These are phyloP conservation scores for Pampus argenteus DNA, from an alignment of 2,797 vertebrate genomes.

Conservation along the genomic window DNA sequence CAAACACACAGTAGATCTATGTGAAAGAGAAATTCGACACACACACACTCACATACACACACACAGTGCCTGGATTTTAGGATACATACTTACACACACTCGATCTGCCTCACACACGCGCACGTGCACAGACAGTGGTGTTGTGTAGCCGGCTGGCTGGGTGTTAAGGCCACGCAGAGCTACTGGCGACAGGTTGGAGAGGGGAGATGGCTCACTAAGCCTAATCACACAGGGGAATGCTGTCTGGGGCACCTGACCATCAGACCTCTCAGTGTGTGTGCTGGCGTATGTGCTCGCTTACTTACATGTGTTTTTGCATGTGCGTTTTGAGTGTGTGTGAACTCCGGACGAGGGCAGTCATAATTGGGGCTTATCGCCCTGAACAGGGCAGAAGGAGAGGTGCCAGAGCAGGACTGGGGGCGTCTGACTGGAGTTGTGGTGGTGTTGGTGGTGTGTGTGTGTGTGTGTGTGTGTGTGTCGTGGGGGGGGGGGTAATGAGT, in stretches of 20 bases:
- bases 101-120: constrained; percentile 28
- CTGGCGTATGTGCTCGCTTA: constrained; percentile 33
- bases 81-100: constrained; percentile 61
- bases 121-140: constrained; percentile 57
- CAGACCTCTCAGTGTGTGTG: constrained; percentile 47
- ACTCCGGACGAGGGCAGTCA: constrained; percentile 72
- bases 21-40: constrained; percentile 71
- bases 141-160: constrained; percentile 72
- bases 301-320: constrained; percentile 33
- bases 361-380: constrained; percentile 83
- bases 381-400: constrained; percentile 75
- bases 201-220: constrained; percentile 86
- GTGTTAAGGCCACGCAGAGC: constrained; percentile 86
- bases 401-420: constrained; percentile 80
- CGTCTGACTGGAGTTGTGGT: constrained; percentile 66
- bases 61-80: constrained; percentile 63
- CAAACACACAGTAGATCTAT: constrained; percentile 42
- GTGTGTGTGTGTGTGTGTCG: too few species aligned
- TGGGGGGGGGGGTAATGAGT: constrained; percentile 71
- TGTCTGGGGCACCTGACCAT: constrained; percentile 84
- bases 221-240: constrained; percentile 85
- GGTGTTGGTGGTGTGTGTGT: constrained; percentile 5
- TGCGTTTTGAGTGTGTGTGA: constrained; percentile 43
- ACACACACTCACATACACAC: constrained; percentile 68
- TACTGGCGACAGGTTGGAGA: constrained; percentile 88